Percentiles rank a stretch among this genome's conserved stretches.
These are phyloP conservation scores for Geophilus truncorum DNA, from an alignment of 2,888 invertebrate genomes.

Conservation along the genomic window DNA sequence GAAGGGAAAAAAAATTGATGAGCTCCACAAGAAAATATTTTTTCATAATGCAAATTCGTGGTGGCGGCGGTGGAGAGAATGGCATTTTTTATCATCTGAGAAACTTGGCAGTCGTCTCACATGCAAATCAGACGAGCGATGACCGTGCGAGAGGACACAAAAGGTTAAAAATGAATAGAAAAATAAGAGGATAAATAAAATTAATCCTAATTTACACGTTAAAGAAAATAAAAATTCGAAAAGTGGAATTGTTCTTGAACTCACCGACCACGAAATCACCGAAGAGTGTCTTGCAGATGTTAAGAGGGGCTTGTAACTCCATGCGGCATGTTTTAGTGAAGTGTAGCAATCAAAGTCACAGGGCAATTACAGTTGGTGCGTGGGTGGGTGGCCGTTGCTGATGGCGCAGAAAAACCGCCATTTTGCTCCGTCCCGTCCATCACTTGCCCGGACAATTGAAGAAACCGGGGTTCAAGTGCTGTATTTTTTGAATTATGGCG, in stretches of 20 bases:
- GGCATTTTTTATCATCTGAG: not conserved
- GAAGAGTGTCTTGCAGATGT: not conserved
- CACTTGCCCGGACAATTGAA: not conserved
- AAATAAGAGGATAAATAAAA: not conserved
- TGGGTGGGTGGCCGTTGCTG: not conserved
- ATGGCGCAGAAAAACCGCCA: not conserved
- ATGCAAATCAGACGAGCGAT: not conserved
- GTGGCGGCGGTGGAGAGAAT: not conserved
- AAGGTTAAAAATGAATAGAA: not conserved
- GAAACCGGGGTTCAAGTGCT: not conserved
- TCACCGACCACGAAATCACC: not conserved
- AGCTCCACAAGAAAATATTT: not conserved
- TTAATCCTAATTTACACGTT: not conserved
- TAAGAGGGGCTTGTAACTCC: not conserved
- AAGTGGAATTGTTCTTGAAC: not conserved
- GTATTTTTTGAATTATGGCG: slow-evolving; percentile 21
- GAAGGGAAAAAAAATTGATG: slow-evolving; percentile 1
- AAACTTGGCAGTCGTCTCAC: not conserved
- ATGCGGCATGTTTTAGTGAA: not conserved
- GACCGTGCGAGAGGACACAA: not conserved
- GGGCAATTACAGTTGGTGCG: not conserved
- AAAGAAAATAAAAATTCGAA: not conserved
- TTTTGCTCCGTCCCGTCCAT: not conserved
- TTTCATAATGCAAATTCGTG: not conserved
- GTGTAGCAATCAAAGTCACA: not conserved